Percentiles rank a stretch among this genome's conserved stretches.
These are phyloP conservation scores for Tipula helvola DNA, from an alignment of 2,888 invertebrate species.

Conservation along the genomic window DNA sequence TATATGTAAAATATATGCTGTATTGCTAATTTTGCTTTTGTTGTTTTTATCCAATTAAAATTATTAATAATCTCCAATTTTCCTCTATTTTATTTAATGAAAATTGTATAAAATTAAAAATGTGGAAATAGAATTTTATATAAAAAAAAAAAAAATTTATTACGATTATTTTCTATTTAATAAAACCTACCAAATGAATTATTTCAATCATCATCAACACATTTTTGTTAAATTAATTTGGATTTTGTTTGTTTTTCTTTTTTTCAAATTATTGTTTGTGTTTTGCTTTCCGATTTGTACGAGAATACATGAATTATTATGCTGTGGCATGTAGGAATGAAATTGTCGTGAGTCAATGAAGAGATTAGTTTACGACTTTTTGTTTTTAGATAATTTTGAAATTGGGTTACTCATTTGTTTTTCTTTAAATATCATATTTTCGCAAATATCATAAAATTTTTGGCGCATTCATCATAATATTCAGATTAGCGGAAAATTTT, in stretches of 20 bases:
- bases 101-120: background rate
- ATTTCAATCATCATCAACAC: constrained; percentile 4
- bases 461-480: background rate
- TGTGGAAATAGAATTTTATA: background rate
- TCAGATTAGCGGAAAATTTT: no score
- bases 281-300: background rate
- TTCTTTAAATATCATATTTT: background rate
- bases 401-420: background rate
- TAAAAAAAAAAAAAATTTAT: background rate
- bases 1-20: background rate
- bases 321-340: background rate
- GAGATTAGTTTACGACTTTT: background rate
- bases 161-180: background rate
- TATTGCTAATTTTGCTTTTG: background rate
- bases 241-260: background rate
- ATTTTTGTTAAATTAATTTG: background rate
- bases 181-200: background rate
- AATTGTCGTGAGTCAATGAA: background rate
- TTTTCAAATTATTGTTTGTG: background rate
- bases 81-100: background rate
- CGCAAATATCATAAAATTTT: background rate
- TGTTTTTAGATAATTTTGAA: background rate
- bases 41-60: background rate
- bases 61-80: background rate
- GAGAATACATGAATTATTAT: background rate